Evolutionary conservation across 2,888 invertebrate species (phyloP).

Genomic region (Lithophane leautieri): DNA sequence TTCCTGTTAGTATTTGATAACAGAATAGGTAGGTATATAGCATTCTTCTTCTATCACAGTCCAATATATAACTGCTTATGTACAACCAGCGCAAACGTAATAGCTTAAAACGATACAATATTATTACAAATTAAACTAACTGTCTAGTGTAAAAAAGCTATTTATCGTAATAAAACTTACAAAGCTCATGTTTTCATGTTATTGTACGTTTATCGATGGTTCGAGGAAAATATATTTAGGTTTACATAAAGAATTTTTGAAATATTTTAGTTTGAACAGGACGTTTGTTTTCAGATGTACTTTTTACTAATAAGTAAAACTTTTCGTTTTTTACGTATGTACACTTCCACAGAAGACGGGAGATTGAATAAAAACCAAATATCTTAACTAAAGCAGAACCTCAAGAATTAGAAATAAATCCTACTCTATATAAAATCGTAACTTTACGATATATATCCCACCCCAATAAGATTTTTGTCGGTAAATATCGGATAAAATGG

Average conservation of each 20-base stretch:
- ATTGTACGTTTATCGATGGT: constrained; percentile 51
- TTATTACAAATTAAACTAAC: constrained; percentile 63
- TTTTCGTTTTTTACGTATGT: neutral
- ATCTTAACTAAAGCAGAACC: too few species aligned
- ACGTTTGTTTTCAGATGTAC: neutral
- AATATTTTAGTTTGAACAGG: constrained; percentile 6
- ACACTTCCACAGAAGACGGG: neutral
- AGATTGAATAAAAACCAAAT: neutral
- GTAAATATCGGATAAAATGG: constrained; percentile 40
- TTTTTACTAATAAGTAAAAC: neutral
- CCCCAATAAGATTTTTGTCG: constrained; percentile 25
- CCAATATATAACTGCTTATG: constrained; percentile 51
- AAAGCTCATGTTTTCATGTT: constrained; percentile 80
- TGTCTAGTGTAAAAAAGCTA: constrained; percentile 80
- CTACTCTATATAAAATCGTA: constrained; percentile 6
- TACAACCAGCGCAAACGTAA: constrained; percentile 58
- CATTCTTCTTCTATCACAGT: constrained; percentile 51
- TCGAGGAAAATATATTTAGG: neutral
- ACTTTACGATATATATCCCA: neutral
- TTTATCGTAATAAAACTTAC: constrained; percentile 77
- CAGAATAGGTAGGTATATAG: constrained; percentile 40
- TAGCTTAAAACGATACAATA: constrained; percentile 58
- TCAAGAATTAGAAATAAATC: constrained; percentile 1
- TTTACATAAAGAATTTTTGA: neutral
- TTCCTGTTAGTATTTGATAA: constrained; percentile 22